Percentiles rank a stretch among this genome's conserved stretches.
These are phyloP conservation scores for Neotoxoptera formosana DNA, from an alignment of 1,140 invertebrate genomes.

Conservation along the genomic window DNA sequence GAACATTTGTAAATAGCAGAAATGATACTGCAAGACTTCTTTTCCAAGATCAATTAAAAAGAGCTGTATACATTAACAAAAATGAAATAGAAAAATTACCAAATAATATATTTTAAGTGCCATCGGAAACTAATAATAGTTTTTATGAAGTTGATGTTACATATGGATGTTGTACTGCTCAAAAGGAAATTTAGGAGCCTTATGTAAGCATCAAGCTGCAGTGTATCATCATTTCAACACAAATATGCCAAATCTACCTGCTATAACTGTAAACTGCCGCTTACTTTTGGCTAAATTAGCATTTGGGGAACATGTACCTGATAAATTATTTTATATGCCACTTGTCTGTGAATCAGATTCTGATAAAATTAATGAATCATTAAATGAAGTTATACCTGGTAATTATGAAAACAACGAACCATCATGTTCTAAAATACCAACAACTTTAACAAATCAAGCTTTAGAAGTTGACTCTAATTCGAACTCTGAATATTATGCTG, in stretches of 20 bases:
- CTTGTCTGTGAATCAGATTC: constrained; percentile 8
- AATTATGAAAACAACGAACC: neutral
- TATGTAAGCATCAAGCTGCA: neutral
- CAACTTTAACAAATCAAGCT: too few species aligned
- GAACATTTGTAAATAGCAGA: neutral
- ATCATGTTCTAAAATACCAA: too few species aligned
- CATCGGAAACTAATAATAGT: neutral
- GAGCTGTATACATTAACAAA: neutral
- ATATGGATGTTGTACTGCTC: neutral
- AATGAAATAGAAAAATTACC: neutral
- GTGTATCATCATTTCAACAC: neutral
- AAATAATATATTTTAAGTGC: neutral
- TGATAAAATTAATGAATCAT: neutral
- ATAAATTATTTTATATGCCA: constrained; percentile 2
- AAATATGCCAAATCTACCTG: neutral
- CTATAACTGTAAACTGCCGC: neutral
- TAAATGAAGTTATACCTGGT: neutral
- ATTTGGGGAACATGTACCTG: constrained; percentile 13
- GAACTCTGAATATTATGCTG: too few species aligned
- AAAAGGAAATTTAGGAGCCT: neutral
- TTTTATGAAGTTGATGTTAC: constrained; percentile 1
- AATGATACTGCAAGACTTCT: neutral
- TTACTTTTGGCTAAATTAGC: neutral
- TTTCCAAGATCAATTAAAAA: neutral
- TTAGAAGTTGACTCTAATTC: too few species aligned